Evolutionary conservation across 2,888 invertebrate species (phyloP).

Genomic region (Drosophila percnosoma): DNA sequence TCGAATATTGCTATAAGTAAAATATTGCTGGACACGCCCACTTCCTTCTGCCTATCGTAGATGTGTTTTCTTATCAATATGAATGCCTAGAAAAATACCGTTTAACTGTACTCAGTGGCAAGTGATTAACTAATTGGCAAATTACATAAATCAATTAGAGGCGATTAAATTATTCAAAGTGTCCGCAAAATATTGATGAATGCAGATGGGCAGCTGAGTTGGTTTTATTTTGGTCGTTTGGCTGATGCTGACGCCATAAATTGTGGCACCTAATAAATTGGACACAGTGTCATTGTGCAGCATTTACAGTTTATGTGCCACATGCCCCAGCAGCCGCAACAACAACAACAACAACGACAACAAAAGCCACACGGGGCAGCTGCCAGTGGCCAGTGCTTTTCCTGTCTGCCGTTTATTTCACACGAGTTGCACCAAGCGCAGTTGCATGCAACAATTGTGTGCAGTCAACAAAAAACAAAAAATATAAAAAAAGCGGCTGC

Average conservation of each 20-base stretch:
- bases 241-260: constrained; percentile 61
- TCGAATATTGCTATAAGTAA: neutral
- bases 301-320: constrained; percentile 76
- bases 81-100: neutral
- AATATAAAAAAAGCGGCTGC: constrained; percentile 17
- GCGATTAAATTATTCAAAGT: constrained; percentile 34
- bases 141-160: constrained; percentile 3
- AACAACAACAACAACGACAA: constrained; percentile 4
- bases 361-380: constrained; percentile 15
- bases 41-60: too few species aligned
- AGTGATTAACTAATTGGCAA: neutral
- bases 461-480: constrained; percentile 40
- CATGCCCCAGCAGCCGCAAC: constrained; percentile 4
- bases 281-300: constrained; percentile 80
- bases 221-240: constrained; percentile 18
- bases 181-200: constrained; percentile 18
- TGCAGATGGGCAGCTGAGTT: constrained; percentile 2
- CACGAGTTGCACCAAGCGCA: constrained; percentile 20
- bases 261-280: constrained; percentile 80
- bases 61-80: neutral
- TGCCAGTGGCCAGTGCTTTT: constrained; percentile 27
- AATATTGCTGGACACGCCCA: neutral
- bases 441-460: constrained; percentile 73
- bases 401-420: constrained; percentile 36
- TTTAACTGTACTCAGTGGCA: neutral